Base-by-base conservation (phyloP, 2,113 vertebrate genomes). In the Calyptomena viridis region DNA sequence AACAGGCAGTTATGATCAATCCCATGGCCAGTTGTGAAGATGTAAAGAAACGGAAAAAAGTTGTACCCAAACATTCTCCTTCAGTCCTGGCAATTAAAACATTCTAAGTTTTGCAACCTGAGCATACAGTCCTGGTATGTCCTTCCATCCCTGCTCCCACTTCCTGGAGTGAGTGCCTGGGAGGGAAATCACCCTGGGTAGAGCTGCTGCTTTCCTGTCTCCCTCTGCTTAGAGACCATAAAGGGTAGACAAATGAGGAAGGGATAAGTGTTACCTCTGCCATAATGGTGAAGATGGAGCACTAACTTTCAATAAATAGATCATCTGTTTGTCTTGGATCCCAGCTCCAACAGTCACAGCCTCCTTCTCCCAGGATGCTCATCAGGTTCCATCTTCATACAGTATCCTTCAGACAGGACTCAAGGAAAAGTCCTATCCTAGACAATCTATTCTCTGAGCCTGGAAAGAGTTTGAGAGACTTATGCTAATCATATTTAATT, bases 401-500 rank as follows among this genome's bases (percentile, higher is more conserved):
- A 6, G 17, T 8, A 40, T 66, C 64, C 58, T 79, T 90, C 93
- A 77, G 77, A 42, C 22, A 75, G 42, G 27, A 52, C 59, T 89
- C 1, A 1, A 63, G 72, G 75, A 91, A 39, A 89, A 77, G 52
- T 42, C 49, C 49, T 63, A 31, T 90, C 79, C 55, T 60, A 64
- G 64, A 31, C 49, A 60, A 62, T 82, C 93, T 83, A 13, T 72
- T n/a, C 35, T 6, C 42, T 60, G 86, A 94, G 66, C 50, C 50
- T 94, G 55, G 50, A 58, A 95, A 76, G 73, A 67, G 68, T 94
- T 83, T 91, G 39, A 84, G 85, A 87, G 73, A 85, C 83, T 90
- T 96, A 95, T 62, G 92, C 59, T 96, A 96, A 96, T 94, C 44
- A 47, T 80, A 69, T 94, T 94, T 96, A 90, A 94, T 96, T 94